Base-by-base conservation (phyloP, 2,888 invertebrate genomes). In the Notocelia uddmanniana region DNA sequence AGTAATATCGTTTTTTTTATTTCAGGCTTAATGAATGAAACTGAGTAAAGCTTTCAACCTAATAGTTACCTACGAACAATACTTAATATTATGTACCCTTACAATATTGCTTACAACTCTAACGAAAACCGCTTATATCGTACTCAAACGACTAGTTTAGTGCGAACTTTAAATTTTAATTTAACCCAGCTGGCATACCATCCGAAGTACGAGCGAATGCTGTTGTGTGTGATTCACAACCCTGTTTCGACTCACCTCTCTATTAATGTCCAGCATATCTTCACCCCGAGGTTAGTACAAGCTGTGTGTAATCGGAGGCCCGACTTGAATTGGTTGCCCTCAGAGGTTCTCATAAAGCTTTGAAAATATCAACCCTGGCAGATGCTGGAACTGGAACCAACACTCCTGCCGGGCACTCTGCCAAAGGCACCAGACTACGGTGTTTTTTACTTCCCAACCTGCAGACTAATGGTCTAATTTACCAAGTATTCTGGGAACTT, bases 371-470 rank as follows among this genome's bases (percentile, higher is more conserved):
- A 45, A 23, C 9, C 45, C 3, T 60, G 45, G 45, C 81, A 81
- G 79, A 78, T 76, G 80, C 76, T 10, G 45, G 23, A 63, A 74
- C 76, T 10, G 45, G 23, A 63, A 74, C 81, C 83, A 79, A 83
- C 83, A 80, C 82, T 81, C 83, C 81, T 79, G 78, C 81, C 81
- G 85, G 89, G 89, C 91, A 87, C 81, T 77, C 77, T 89, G 90
- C 90, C 91, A 90, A 89, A 84, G 78, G 83, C 81, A 79, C 83
- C 81, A 82, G 80, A 78, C 80, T 45, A 41, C 52, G 41, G 48
- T 37, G 60, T 57, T 57, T 72, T 72, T 68, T 59, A 45, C 67
- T 67, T 69, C 55, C 63, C 54, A 45, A 66, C 70, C 70, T 71
- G 45, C 70, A 64, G 54, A 50, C 45, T 66, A 67, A 67, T 54